These are phyloP conservation scores for Drosophila neotestacea DNA, from an alignment of 2,888 invertebrate genomes.

Conservation along the genomic window DNA sequence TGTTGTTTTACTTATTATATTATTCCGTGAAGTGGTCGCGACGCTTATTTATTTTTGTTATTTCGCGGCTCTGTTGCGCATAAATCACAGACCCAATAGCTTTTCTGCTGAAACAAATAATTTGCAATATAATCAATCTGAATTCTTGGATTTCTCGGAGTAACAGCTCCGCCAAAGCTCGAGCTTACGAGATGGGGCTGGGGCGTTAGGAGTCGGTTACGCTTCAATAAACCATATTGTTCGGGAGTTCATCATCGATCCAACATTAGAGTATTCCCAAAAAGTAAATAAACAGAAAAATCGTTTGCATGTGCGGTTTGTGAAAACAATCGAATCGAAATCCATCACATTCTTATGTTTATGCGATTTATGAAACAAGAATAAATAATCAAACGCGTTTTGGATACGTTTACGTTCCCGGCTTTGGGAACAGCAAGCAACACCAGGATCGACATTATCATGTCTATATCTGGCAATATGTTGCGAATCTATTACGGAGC, in stretches of 20 bases:
- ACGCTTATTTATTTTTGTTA: constrained; percentile 47
- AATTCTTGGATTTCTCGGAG: constrained; percentile 44
- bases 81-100: constrained; percentile 28
- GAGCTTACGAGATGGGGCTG: constrained; percentile 19
- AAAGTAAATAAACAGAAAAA: constrained; percentile 18
- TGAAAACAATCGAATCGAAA: constrained; percentile 27
- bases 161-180: constrained; percentile 29
- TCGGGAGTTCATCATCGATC: not conserved
- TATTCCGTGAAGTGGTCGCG: constrained; percentile 56
- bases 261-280: not conserved
- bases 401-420: constrained; percentile 50
- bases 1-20: constrained; percentile 56
- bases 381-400: constrained; percentile 64
- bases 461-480: constrained; percentile 35
- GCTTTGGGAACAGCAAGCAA: not conserved
- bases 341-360: constrained; percentile 33
- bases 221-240: constrained; percentile 9
- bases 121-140: constrained; percentile 38
- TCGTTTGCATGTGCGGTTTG: constrained; percentile 20
- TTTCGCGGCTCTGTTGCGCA: constrained; percentile 33
- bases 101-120: constrained; percentile 48
- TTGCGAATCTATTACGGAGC: constrained; percentile 27
- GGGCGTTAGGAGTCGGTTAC: constrained; percentile 14
- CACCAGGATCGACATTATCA: constrained; percentile 10
- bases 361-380: constrained; percentile 54